A percentile compares a stretch with the other conserved stretches of the same genome.
Evolutionary conservation across 2,113 vertebrate species (phyloP).

Genomic region (Anarhynchus alexandrinus): DNA sequence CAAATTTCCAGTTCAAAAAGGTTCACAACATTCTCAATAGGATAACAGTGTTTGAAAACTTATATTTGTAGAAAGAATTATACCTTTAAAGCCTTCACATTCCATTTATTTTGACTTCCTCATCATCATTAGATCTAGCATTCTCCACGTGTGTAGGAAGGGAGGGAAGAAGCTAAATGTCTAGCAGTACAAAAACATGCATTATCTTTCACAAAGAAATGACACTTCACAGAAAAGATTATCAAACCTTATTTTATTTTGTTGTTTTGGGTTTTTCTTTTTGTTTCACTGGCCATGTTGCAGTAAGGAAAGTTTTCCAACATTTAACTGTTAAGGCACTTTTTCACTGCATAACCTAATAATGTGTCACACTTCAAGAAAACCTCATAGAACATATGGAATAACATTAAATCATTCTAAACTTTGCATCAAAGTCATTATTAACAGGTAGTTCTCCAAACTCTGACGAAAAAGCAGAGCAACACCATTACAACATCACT

Average conservation of each 20-base stretch:
- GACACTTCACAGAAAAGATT: background rate
- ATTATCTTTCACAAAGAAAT: background rate
- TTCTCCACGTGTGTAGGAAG: background rate
- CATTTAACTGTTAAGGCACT: background rate
- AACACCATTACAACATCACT: background rate
- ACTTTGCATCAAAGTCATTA: background rate
- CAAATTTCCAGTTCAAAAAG: background rate
- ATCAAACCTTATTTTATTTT: background rate
- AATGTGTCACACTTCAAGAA: background rate
- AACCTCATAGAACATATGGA: background rate
- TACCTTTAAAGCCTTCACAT: background rate
- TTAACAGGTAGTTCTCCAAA: background rate
- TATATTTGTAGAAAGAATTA: background rate
- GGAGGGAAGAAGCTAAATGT: background rate
- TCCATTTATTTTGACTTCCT: background rate
- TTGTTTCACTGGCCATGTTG: background rate
- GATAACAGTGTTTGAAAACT: background rate
- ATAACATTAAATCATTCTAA: background rate
- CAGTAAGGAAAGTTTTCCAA: background rate
- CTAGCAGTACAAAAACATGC: accelerated
- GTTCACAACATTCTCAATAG: background rate
- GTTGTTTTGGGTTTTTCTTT: background rate
- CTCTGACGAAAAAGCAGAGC: background rate
- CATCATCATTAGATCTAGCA: background rate
- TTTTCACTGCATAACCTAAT: background rate